phyloP scores from a whole-genome alignment of 2,888 invertebrate species.

The Epiblema foenella region DNA sequence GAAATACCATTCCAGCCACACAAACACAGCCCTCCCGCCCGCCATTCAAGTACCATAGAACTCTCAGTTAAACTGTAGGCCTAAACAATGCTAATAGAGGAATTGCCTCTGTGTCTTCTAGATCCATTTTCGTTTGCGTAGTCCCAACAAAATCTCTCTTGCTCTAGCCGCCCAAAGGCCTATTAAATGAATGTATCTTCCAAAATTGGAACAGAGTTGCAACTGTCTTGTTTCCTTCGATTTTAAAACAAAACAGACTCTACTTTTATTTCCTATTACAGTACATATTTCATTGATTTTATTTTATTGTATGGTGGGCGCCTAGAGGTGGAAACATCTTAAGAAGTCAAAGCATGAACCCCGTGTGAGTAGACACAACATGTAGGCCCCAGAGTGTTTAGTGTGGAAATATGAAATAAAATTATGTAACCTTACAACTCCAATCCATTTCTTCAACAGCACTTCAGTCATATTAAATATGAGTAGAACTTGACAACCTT shows the following conservation, averaged over 20 bases:
- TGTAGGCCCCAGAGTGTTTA: background rate
- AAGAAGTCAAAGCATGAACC: conserved; percentile 14
- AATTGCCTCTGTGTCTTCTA: background rate
- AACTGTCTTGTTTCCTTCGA: no score
- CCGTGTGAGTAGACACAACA: conserved; percentile 10
- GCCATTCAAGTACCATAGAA: background rate
- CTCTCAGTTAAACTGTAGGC: no score
- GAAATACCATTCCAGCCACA: no score
- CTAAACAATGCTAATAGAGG: background rate
- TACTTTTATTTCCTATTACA: no score
- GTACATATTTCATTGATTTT: no score
- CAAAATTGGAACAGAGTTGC: no score
- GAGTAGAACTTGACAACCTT: background rate
- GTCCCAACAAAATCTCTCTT: background rate
- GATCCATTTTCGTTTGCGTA: background rate
- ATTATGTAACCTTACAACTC: background rate
- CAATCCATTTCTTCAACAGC: background rate
- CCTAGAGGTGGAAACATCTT: background rate
- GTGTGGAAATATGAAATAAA: background rate
- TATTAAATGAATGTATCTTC: no score
- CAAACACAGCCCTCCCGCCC: no score
- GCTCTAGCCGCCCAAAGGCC: no score
- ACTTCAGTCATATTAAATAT: background rate
- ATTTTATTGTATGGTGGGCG: no score
- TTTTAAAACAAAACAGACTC: no score